Evolutionary conservation across 35 echinoderm and acorn worm genomes (phyloP).

Genomic region (Anneissia japonica): DNA sequence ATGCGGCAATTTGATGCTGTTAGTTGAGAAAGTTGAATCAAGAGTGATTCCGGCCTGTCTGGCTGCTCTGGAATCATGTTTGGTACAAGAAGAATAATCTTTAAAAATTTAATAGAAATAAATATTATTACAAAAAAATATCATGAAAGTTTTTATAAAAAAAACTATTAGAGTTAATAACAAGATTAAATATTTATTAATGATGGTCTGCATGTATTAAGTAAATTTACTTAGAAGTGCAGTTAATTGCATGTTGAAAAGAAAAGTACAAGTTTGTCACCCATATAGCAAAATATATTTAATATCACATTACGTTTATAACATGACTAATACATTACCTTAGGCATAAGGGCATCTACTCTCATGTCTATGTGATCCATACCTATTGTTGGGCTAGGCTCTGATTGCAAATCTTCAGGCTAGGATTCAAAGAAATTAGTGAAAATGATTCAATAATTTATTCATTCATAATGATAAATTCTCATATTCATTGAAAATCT

Average conservation of each 20-base stretch:
- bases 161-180: neutral
- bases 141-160: neutral
- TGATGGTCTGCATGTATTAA: neutral
- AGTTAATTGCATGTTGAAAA: too few relatives aligned
- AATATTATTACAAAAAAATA: neutral
- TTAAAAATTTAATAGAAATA: conserved; percentile 2
- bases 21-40: conserved; percentile 77
- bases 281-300: too few relatives aligned
- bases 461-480: too few relatives aligned
- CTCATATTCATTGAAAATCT: too few relatives aligned
- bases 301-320: too few relatives aligned
- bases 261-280: too few relatives aligned
- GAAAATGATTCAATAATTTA: neutral
- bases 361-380: conserved; percentile 83
- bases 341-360: conserved; percentile 93
- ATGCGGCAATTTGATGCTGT: conserved; percentile 85
- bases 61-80: conserved; percentile 52
- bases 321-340: conserved; percentile 29
- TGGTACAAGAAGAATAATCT: conserved; percentile 76
- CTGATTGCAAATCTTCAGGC: conserved; percentile 27
- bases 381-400: conserved; percentile 6
- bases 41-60: conserved; percentile 71
- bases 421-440: neutral
- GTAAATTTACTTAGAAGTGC: neutral
- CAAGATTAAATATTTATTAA: too few relatives aligned